Conservation (phyloP, 2,797 vertebrate genomes). For the Linurgus olivaceus region DNA sequence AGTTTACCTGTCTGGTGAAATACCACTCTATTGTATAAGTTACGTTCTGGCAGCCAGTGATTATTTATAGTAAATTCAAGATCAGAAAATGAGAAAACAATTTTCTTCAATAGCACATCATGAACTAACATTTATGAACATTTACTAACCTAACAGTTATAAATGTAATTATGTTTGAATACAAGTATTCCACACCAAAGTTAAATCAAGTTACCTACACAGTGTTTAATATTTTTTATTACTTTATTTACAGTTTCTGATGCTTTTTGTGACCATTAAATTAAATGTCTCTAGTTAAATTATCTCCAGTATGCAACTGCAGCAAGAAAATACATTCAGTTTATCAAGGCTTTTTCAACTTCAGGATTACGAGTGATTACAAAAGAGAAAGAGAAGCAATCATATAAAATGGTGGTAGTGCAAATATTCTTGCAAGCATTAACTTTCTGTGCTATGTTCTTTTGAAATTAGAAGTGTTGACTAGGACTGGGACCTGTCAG, state of each 20-base stretch:
- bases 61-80: not conserved
- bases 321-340: not conserved
- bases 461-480: not conserved
- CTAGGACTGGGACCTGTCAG: not conserved
- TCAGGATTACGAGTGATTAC: not conserved
- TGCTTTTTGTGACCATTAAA: not conserved
- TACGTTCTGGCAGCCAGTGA: not conserved
- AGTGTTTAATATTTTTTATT: not conserved
- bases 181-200: not conserved
- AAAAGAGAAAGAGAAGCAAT: not conserved
- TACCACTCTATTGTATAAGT: not conserved
- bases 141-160: not conserved
- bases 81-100: not conserved
- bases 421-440: not conserved
- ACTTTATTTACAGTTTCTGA: not conserved
- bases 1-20: not conserved
- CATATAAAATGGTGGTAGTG: not conserved
- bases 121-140: not conserved
- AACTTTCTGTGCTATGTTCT: not conserved
- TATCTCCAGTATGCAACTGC: not conserved
- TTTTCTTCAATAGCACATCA: not conserved
- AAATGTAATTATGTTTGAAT: not conserved
- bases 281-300: not conserved
- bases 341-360: not conserved
- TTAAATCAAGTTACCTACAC: not conserved